These are phyloP conservation scores for Drosophila subquinaria DNA, from an alignment of 2,888 invertebrate species.

Conservation along the genomic window DNA sequence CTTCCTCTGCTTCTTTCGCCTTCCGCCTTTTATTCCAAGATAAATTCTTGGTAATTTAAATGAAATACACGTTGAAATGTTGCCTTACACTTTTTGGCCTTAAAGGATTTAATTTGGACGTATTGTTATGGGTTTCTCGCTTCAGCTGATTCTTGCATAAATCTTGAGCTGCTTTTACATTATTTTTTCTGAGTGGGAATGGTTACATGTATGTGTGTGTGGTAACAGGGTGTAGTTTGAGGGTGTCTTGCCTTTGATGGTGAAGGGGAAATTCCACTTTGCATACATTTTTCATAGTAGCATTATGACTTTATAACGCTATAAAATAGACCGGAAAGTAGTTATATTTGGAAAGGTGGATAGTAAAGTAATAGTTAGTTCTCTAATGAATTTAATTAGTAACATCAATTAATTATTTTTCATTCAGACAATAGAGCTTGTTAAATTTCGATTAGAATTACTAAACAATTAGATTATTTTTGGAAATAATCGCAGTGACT, in stretches of 20 bases:
- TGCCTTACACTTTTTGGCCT: slow-evolving; percentile 50
- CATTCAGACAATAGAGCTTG: no score
- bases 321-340: background rate
- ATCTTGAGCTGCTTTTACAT: slow-evolving; percentile 39
- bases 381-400: no score
- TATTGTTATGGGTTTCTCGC: slow-evolving; percentile 63
- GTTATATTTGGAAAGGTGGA: background rate
- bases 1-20: background rate
- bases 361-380: background rate
- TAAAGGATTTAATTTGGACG: slow-evolving; percentile 76
- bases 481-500: no score
- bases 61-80: slow-evolving; percentile 70
- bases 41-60: slow-evolving; percentile 75
- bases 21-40: slow-evolving; percentile 35
- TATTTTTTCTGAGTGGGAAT: background rate
- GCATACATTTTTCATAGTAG: slow-evolving; percentile 8
- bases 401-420: no score
- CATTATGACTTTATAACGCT: background rate
- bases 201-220: background rate
- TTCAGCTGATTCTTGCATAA: slow-evolving; percentile 44
- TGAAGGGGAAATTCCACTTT: background rate
- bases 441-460: no score
- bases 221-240: slow-evolving; percentile 1
- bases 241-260: background rate
- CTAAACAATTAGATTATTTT: no score